phyloP scores from a whole-genome alignment of 2,113 vertebrate species.

The Ia io region DNA sequence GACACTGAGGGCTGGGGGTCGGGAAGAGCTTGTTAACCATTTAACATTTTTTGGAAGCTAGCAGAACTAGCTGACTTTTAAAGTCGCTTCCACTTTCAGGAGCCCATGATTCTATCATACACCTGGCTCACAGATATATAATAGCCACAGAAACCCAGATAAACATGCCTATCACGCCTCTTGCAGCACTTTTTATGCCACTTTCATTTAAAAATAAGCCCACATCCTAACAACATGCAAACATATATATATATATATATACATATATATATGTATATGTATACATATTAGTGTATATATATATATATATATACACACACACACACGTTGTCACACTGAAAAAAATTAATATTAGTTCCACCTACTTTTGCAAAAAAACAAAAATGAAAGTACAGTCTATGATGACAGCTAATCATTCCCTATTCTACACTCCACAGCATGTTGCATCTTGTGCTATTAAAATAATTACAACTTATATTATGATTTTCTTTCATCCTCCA shows the following conservation, averaged over 20 bases:
- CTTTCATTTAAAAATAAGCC: background rate
- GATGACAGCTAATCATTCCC: background rate
- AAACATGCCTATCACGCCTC: background rate
- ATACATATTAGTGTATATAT: background rate
- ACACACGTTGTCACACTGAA: background rate
- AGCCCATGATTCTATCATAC: background rate
- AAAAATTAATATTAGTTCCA: background rate
- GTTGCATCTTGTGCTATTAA: background rate
- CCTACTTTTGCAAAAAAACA: conserved; percentile 30
- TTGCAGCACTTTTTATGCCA: background rate
- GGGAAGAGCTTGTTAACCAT: background rate
- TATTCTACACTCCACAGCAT: background rate
- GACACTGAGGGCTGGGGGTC: background rate
- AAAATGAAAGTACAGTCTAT: background rate
- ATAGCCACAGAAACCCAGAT: background rate
- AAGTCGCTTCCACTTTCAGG: background rate
- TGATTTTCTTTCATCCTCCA: background rate
- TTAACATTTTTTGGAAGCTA: background rate
- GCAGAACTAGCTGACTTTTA: background rate
- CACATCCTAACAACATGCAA: background rate
- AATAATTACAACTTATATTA: background rate
- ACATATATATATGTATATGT: background rate
- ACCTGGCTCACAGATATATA: background rate
- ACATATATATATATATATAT: background rate
- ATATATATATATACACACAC: background rate